phyloP scores from a whole-genome alignment of 2,797 vertebrate genomes.

The Liasis olivaceus region DNA sequence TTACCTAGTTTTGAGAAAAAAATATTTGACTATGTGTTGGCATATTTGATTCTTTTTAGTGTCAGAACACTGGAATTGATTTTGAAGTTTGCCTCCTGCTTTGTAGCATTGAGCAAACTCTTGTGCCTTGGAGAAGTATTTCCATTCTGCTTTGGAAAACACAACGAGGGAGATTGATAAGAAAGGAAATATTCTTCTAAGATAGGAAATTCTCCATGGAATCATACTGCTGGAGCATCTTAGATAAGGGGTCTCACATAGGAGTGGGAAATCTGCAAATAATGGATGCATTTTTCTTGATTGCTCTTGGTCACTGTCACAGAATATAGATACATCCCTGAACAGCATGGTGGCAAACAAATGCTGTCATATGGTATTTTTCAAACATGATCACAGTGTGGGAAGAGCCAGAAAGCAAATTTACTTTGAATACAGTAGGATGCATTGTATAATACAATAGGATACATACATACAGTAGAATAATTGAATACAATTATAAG shows the following conservation, averaged over 20 bases:
- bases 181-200: conserved; percentile 7
- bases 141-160: conserved; percentile 36
- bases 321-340: not conserved
- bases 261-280: conserved; percentile 1
- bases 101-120: conserved; percentile 21
- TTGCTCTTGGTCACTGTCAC: not conserved
- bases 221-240: not conserved
- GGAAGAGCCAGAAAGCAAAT: not conserved
- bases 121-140: not conserved
- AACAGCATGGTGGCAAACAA: not conserved
- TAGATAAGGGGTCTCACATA: not conserved
- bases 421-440: not conserved
- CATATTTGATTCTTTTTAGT: not conserved
- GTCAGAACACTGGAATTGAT: not conserved
- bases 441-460: not conserved
- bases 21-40: not conserved
- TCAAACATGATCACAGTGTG: not conserved
- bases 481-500: not conserved
- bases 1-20: not conserved
- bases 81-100: conserved; percentile 12
- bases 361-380: not conserved
- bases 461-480: not conserved
- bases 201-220: conserved; percentile 27
- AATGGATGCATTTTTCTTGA: not conserved
- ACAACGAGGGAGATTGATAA: not conserved